Conservation (phyloP, 2,113 vertebrate genomes). For the Hydrochoerus hydrochaeris region DNA sequence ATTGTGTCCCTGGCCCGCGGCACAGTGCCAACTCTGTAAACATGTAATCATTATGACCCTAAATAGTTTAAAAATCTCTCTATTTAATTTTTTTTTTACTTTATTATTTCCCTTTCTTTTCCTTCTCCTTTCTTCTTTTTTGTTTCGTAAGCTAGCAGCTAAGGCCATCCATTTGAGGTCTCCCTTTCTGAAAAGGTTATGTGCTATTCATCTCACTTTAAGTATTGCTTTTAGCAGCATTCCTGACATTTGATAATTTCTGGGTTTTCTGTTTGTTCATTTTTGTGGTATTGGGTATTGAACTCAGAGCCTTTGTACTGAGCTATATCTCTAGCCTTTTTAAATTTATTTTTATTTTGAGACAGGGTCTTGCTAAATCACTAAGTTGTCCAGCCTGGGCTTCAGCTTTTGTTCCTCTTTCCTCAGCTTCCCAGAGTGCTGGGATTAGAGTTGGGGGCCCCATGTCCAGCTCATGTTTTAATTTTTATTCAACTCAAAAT, state of each 20-base stretch:
- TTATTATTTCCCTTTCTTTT: background rate
- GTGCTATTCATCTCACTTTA: background rate
- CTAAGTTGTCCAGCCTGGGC: background rate
- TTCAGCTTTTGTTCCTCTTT: background rate
- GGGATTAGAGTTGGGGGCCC: background rate
- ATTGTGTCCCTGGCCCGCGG: too few relatives aligned
- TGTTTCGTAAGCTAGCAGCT: background rate
- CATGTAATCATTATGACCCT: too few relatives aligned
- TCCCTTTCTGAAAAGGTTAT: background rate
- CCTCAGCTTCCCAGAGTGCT: background rate
- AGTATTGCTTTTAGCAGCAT: background rate
- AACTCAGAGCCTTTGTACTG: background rate
- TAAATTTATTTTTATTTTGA: background rate
- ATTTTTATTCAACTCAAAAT: background rate
- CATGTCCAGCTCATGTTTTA: background rate
- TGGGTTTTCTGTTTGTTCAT: background rate
- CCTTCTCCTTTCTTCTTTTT: background rate
- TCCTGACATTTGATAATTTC: background rate
- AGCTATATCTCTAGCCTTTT: background rate
- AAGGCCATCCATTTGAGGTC: background rate
- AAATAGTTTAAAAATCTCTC: background rate
- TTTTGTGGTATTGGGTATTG: background rate
- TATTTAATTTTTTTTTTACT: background rate
- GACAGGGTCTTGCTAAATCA: background rate
- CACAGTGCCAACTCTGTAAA: too few relatives aligned